A percentile compares a stretch with the other conserved stretches of the same genome.
These are phyloP conservation scores for Schizothorax lantsangensis DNA, from an alignment of 2,797 vertebrate genomes.

Conservation along the genomic window DNA sequence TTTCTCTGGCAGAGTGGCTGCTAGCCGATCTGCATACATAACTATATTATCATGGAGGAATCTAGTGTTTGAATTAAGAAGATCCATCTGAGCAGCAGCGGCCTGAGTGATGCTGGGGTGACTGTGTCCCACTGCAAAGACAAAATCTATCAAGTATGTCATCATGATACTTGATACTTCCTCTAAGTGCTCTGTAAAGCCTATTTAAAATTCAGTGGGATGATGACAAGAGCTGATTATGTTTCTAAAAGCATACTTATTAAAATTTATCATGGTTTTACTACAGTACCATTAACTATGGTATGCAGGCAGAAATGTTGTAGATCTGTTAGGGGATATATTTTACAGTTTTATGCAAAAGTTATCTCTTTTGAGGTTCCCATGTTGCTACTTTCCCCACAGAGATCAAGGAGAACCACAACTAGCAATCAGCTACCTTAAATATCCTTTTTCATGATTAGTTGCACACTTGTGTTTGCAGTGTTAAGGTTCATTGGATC, in stretches of 20 bases:
- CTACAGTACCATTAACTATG: not conserved
- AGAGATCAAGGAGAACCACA: not conserved
- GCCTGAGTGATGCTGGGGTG: conserved; percentile 88
- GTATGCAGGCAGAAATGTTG: not conserved
- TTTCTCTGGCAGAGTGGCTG: conserved; percentile 84
- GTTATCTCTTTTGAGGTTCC: not conserved
- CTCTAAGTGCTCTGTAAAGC: not conserved
- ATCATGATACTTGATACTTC: not conserved
- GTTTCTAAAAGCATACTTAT: not conserved
- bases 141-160: not conserved
- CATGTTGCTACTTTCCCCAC: not conserved
- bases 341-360: not conserved
- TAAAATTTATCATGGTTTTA: not conserved
- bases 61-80: conserved; percentile 89
- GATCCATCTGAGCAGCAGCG: conserved; percentile 85
- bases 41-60: conserved; percentile 93
- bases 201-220: not conserved
- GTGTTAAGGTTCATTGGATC: not conserved
- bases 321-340: not conserved
- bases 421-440: not conserved
- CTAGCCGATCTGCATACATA: conserved; percentile 85
- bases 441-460: not conserved
- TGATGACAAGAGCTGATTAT: not conserved
- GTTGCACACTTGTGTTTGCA: not conserved
- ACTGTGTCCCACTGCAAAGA: conserved; percentile 88